Evolutionary conservation across 1,140 invertebrate genomes (phyloP).

Genomic region (Parapsyche elsis): DNA sequence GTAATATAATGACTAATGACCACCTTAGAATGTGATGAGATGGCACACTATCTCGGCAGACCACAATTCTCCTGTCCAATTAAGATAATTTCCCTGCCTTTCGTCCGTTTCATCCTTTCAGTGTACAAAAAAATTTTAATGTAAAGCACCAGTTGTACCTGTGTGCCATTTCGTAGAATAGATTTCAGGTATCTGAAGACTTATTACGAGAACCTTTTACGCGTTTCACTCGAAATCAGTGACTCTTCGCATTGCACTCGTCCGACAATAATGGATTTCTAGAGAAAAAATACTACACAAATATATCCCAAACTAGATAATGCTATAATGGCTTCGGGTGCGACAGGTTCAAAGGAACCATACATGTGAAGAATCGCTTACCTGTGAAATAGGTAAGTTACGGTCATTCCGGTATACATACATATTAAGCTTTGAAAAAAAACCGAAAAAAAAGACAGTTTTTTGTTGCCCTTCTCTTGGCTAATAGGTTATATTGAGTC

Average conservation of each 20-base stretch:
- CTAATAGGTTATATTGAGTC: no score
- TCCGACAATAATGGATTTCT: conserved; percentile 4
- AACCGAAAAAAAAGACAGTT: no score
- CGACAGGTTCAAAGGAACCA: conserved; percentile 3
- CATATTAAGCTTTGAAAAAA: no score
- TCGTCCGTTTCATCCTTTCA: not conserved
- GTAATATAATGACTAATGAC: no score
- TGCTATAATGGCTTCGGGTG: not conserved
- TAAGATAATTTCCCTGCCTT: not conserved
- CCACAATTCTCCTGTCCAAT: not conserved
- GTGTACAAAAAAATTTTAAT: not conserved
- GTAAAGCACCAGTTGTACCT: not conserved
- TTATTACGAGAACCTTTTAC: not conserved
- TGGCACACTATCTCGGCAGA: not conserved
- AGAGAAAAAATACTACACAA: not conserved
- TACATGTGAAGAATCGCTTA: not conserved
- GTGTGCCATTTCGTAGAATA: not conserved
- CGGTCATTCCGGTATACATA: no score
- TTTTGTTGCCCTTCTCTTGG: no score
- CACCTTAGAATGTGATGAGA: not conserved
- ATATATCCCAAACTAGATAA: not conserved
- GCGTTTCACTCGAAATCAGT: not conserved
- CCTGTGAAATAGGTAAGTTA: not conserved
- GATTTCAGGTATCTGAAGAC: conserved; percentile 7
- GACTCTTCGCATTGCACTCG: not conserved